Conservation (phyloP, 2,797 vertebrate species). For the Allobates femoralis region DNA sequence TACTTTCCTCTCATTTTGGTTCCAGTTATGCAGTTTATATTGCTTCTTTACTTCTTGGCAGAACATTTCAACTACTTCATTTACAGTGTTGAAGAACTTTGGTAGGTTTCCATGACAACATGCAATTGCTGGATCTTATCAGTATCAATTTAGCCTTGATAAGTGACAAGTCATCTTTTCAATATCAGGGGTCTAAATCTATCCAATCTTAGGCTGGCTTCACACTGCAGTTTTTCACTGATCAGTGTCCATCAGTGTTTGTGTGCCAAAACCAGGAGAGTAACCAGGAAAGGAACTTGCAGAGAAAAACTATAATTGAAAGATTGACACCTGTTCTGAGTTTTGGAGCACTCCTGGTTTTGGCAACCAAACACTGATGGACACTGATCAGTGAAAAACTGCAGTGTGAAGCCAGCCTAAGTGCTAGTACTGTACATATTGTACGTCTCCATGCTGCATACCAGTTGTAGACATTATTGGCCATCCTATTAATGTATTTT, state of each 20-base stretch:
- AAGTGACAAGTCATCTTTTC: background rate
- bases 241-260: too few relatives aligned
- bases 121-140: background rate
- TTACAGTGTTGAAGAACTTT: constrained; percentile 2
- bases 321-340: too few relatives aligned
- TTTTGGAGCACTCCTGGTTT: too few relatives aligned
- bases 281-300: too few relatives aligned
- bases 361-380: too few relatives aligned
- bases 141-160: background rate
- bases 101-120: background rate
- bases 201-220: background rate
- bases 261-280: too few relatives aligned
- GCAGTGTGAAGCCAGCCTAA: too few relatives aligned
- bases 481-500: background rate
- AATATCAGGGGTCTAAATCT: too few relatives aligned
- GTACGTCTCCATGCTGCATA: background rate
- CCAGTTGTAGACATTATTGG: background rate
- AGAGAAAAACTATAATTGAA: too few relatives aligned
- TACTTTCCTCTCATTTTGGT: background rate
- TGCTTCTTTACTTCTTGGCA: background rate
- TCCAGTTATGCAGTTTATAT: background rate
- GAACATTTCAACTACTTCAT: background rate
- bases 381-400: too few relatives aligned
- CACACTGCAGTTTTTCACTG: too few relatives aligned
- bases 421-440: too few relatives aligned